Evolutionary conservation across 1,140 invertebrate species (phyloP), one percentile per base, ranked within the genome.

Genomic region (Ladona fulva): DNA sequence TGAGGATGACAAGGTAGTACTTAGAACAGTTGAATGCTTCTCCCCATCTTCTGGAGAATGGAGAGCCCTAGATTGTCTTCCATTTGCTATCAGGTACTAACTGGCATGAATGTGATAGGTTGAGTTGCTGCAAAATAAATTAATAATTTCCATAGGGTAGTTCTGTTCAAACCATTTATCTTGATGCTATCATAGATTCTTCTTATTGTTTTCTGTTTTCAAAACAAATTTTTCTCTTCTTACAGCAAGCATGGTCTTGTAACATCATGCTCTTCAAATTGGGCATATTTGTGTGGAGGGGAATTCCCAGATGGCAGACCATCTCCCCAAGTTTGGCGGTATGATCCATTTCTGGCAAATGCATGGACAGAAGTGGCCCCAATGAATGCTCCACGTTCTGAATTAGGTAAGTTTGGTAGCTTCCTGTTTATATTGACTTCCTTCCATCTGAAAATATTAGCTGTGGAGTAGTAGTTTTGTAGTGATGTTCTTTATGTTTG

Each of bases 241-340:
- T 80, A 66, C 76, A 88, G 87, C 80, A 89, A 89, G 81, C 87
- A 89, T 84, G 88, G 88, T 8, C 80, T 89, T 29, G 88, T 89
- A 37, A 85, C 86, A 12, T 86, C 86, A 79, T 87, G 88, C 81
- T 66, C 52, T 66, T 85, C 87, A 76, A 88, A 89, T 80, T 85
- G 86, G 75, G 81, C 89, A 44, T 90, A 88, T 79, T 80, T 90
- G 78, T 87, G 87, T 77, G 88, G 89, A 22, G 88, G 89, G 14
- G 87, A 89, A 80, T 89, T 85, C 80, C 88, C 88, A n/a, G 87
- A 89, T 84, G 88, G 88, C 6, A 85, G 85, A 66, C 86, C 87
- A 5, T 87, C 85, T 78, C 81, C 83, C 25, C 84, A 83, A 78
- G 81, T 89, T 77, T 88, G 85, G 85, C 80, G 88, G 25, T 90